Evolutionary conservation across 35 echinoderm and acorn worm genomes (phyloP), one percentile per base, ranked within the genome.

Genomic region (Heliocidaris erythrogramma): DNA sequence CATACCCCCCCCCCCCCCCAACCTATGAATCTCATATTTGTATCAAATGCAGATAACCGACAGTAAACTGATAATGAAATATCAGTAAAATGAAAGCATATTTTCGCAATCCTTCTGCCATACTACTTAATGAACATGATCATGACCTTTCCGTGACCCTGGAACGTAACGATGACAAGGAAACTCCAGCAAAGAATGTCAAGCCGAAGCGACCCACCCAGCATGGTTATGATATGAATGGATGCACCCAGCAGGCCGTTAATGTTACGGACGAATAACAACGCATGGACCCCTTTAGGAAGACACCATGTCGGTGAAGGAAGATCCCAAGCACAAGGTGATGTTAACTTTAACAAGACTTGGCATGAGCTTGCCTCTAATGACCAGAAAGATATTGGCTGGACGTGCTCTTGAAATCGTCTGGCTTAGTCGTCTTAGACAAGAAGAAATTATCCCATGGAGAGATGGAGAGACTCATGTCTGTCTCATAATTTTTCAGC

Each of bases 171-270:
- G 27, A 78, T 78, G 65, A 78, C 21, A 78, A 78, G 65, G 65
- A n/a, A 78, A 78, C 65, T 78, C 65, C 27, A 24, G 21, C 65
- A 78, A 78, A 78, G 65, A 60, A 60, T 60, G 59, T 18, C 59
- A 5, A 42, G 35, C 35, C 18, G 59, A 78, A 7, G 4, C 65
- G 27, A 27, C 65, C 65, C 65, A 78, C 65, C 21, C 65, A 78
- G 65, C 65, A 78, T 21, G 65, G 65, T 78, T n/a, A 78, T 78
- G 65, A 78, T 78, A 78, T 78, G 65, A 78, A 78, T 78, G 65
- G 65, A 78, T 78, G 65, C 65, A 21, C 65, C 27, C 65, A 78
- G 65, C 65, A 78, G 18, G 65, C 65, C 65, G 21, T 18, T 21
- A 27, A 78, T 78, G 65, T 78, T 56, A 56, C 52, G 52, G 52